phyloP scores from a whole-genome alignment of 2,888 invertebrate genomes.

The Eulithis testata region DNA sequence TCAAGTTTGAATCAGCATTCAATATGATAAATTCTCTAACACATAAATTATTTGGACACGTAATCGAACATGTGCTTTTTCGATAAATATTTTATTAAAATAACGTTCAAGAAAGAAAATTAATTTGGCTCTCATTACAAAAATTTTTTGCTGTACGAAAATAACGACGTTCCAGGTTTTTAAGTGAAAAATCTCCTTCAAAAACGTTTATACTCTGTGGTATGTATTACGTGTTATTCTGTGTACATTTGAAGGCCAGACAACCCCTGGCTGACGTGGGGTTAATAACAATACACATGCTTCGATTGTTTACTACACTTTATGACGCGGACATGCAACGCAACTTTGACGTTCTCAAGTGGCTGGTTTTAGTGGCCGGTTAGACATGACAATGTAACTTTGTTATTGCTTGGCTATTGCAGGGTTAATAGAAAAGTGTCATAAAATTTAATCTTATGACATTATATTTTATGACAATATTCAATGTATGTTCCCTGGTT shows the following conservation, averaged over 20 bases:
- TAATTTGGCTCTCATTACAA: no score
- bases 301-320: constrained; percentile 44
- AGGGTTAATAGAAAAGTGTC: background rate
- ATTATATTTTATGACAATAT: no score
- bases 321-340: constrained; percentile 40
- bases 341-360: constrained; percentile 30
- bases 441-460: no score
- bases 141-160: no score
- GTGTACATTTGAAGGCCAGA: constrained; percentile 45
- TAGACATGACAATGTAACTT: constrained; percentile 1
- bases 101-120: no score
- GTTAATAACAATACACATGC: constrained; percentile 49
- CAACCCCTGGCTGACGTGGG: constrained; percentile 48
- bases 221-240: constrained; percentile 3
- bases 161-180: background rate
- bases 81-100: no score
- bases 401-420: background rate
- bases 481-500: no score
- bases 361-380: constrained; percentile 30
- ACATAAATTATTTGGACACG: no score
- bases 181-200: background rate
- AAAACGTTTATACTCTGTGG: background rate
- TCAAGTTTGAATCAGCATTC: no score
- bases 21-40: no score
- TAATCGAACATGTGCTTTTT: no score